phyloP scores from a whole-genome alignment of 2,113 vertebrate genomes.

The Lamprotornis superbus region DNA sequence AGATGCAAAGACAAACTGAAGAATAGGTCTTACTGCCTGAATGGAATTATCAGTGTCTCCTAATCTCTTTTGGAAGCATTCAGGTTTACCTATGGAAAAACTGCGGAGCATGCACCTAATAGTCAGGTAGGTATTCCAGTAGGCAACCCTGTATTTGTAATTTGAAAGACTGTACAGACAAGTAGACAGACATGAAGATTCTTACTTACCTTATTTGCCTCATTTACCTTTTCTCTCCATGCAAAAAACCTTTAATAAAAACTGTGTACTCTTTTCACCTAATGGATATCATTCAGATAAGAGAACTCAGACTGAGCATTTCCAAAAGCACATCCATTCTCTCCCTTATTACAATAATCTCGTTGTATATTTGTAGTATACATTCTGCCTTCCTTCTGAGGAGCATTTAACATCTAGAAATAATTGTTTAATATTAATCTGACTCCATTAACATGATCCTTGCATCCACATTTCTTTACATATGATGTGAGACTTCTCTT shows the following conservation, averaged over 20 bases:
- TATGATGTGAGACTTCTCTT: not conserved
- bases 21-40: not conserved
- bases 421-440: not conserved
- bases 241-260: not conserved
- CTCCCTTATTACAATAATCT: not conserved
- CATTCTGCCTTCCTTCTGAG: not conserved
- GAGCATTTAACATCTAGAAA: not conserved
- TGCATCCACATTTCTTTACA: not conserved
- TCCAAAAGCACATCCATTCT: not conserved
- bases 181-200: not conserved
- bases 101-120: not conserved
- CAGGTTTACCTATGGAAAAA: not conserved
- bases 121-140: not conserved
- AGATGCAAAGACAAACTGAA: not conserved
- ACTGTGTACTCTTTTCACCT: not conserved
- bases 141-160: not conserved
- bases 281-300: not conserved
- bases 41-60: not conserved
- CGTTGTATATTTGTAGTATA: not conserved
- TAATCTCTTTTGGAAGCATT: not conserved
- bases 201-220: not conserved
- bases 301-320: not conserved
- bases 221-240: not conserved
- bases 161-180: not conserved
- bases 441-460: not conserved